A percentile compares a stretch with the other conserved stretches of the same genome.
Evolutionary conservation across 1,140 invertebrate genomes (phyloP).

Genomic region (Diuraphis noxia): DNA sequence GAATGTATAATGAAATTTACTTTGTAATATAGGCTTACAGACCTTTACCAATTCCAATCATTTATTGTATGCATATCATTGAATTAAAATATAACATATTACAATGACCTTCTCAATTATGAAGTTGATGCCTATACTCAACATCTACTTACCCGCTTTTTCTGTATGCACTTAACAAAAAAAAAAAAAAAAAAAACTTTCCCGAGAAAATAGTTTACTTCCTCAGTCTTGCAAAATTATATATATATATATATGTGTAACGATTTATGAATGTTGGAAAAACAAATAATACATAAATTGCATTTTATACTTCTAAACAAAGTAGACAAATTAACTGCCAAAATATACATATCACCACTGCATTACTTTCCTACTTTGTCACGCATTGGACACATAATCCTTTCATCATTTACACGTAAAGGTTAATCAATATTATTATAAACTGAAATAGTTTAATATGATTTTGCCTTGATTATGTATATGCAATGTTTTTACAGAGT

Average conservation of each 20-base stretch:
- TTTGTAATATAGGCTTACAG: not conserved
- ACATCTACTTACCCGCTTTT: not conserved
- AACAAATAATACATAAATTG: not conserved
- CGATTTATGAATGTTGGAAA: not conserved
- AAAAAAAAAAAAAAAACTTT: too few species aligned
- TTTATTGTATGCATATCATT: not conserved
- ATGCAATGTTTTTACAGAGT: not conserved
- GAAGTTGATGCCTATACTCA: not conserved
- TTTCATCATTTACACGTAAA: not conserved
- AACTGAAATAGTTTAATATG: not conserved
- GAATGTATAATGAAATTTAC: not conserved
- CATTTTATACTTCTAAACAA: not conserved
- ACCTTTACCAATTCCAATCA: not conserved
- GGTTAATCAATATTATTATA: not conserved
- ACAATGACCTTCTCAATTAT: not conserved
- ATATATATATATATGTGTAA: not conserved
- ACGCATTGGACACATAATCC: not conserved
- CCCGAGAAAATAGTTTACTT: too few species aligned
- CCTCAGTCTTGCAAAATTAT: not conserved
- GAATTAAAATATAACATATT: not conserved
- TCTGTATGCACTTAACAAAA: not conserved
- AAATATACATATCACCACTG: not conserved
- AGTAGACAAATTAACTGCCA: not conserved
- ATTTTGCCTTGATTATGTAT: not conserved
- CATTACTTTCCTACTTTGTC: too few species aligned